phyloP scores from a whole-genome alignment of 1,140 invertebrate species.

The Zaprionus davidi region DNA sequence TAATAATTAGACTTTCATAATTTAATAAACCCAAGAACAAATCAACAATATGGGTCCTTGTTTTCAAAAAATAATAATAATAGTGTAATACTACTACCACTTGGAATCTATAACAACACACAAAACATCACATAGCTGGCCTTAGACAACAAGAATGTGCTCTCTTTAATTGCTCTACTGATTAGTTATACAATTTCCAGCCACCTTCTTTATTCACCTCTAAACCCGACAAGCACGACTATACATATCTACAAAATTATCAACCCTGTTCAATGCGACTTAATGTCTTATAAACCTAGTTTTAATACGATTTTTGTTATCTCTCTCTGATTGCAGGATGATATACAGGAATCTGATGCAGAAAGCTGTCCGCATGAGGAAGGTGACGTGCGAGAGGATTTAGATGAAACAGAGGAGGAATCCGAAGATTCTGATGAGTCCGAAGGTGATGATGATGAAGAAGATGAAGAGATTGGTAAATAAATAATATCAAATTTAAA shows the following conservation, averaged over 20 bases:
- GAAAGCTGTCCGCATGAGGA: slow-evolving; percentile 79
- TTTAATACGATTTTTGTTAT: slow-evolving; percentile 9
- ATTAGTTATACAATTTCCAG: slow-evolving; percentile 50
- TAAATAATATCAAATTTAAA: background rate
- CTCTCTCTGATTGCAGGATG: slow-evolving; percentile 62
- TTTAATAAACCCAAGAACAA: slow-evolving; percentile 38
- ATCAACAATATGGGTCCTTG: slow-evolving; percentile 23
- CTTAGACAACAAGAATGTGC: slow-evolving; percentile 83
- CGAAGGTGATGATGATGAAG: slow-evolving; percentile 79
- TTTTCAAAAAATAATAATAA: slow-evolving; percentile 22
- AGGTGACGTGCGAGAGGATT: slow-evolving; percentile 65
- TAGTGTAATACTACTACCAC: slow-evolving; percentile 24
- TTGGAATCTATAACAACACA: slow-evolving; percentile 53
- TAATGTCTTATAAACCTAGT: background rate
- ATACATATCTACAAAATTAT: slow-evolving; percentile 12
- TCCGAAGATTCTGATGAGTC: slow-evolving; percentile 80
- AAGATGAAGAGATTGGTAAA: slow-evolving; percentile 78
- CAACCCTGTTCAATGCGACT: background rate
- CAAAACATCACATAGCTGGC: slow-evolving; percentile 70
- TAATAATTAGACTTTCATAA: slow-evolving; percentile 28
- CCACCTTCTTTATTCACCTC: slow-evolving; percentile 25
- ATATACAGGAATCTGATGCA: slow-evolving; percentile 79
- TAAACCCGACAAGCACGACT: slow-evolving; percentile 37
- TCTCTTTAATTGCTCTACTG: slow-evolving; percentile 51
- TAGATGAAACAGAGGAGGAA: slow-evolving; percentile 75